Percentiles rank a stretch among this genome's conserved stretches.
Conservation (phyloP, 2,797 vertebrate species). For the Threskiornis aethiopicus region DNA sequence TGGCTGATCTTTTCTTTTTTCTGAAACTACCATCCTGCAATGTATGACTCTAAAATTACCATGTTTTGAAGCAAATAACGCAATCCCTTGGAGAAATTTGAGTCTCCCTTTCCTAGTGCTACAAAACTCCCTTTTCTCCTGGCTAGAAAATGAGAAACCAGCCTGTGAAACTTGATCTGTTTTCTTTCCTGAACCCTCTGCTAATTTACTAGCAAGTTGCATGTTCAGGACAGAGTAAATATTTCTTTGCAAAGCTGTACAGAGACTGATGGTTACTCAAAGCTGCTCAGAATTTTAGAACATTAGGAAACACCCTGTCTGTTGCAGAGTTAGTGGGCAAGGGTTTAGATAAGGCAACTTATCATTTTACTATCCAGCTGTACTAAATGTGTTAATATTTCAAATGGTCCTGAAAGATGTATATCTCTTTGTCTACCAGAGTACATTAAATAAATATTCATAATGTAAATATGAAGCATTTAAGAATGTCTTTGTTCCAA, state of each 20-base stretch:
- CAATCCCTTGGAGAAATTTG: background rate
- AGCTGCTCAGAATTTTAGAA: background rate
- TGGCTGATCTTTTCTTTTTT: background rate
- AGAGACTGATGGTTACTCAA: background rate
- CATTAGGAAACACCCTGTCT: background rate
- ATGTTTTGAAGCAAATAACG: conserved; percentile 24
- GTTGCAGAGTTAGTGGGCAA: background rate
- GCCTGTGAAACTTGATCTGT: background rate
- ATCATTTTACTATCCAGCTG: background rate
- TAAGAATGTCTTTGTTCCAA: background rate
- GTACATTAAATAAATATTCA: background rate
- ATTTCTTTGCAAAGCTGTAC: background rate
- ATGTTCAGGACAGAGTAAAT: background rate
- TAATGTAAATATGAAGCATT: background rate
- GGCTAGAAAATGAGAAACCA: background rate
- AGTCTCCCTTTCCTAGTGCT: background rate
- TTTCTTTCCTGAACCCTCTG: background rate
- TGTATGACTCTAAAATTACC: background rate
- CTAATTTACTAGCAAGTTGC: conserved; percentile 14
- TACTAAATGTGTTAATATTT: background rate
- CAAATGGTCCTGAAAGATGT: background rate
- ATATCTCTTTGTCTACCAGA: background rate
- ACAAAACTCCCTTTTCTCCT: background rate
- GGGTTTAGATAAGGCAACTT: background rate
- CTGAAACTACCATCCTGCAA: background rate